Evolutionary conservation across 1,140 invertebrate species (phyloP).

Genomic region (Patella vulgata): DNA sequence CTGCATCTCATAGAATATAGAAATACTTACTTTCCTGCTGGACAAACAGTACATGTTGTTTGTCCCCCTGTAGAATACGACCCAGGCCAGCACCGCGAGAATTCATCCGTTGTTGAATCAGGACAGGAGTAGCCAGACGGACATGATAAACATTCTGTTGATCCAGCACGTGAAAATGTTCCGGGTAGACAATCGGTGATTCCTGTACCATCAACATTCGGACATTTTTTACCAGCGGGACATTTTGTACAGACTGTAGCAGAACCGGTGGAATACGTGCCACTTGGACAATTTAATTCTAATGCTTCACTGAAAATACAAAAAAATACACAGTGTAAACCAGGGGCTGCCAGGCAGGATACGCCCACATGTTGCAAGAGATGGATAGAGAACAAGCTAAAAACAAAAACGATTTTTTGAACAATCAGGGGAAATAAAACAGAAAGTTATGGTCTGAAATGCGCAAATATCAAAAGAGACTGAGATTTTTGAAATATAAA

Average conservation of each 20-base stretch:
- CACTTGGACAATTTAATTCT: constrained; percentile 37
- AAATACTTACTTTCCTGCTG: constrained; percentile 34
- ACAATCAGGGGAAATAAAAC: too few relatives aligned
- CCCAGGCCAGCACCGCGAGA: constrained; percentile 37
- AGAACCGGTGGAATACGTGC: constrained; percentile 38
- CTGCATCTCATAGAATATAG: too few relatives aligned
- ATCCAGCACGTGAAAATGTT: constrained; percentile 34
- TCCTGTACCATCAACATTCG: constrained; percentile 39
- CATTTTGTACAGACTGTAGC: constrained; percentile 37
- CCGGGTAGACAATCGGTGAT: constrained; percentile 43
- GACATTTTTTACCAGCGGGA: constrained; percentile 40
- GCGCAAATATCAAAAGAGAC: too few relatives aligned
- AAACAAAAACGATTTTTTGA: too few relatives aligned
- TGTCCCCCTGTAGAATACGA: constrained; percentile 41
- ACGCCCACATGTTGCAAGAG: too few relatives aligned
- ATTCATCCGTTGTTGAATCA: constrained; percentile 25
- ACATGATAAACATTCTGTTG: constrained; percentile 44
- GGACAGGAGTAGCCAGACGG: constrained; percentile 51
- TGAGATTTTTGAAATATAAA: too few relatives aligned
- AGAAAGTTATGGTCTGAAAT: too few relatives aligned
- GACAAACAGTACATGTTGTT: constrained; percentile 45
- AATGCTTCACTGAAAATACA: constrained; percentile 23
- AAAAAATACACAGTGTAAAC: too few relatives aligned
- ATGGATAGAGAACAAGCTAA: too few relatives aligned
- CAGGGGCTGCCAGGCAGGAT: too few relatives aligned